phyloP scores from a whole-genome alignment of 2,888 invertebrate genomes.

The Drosophila eohydei region DNA sequence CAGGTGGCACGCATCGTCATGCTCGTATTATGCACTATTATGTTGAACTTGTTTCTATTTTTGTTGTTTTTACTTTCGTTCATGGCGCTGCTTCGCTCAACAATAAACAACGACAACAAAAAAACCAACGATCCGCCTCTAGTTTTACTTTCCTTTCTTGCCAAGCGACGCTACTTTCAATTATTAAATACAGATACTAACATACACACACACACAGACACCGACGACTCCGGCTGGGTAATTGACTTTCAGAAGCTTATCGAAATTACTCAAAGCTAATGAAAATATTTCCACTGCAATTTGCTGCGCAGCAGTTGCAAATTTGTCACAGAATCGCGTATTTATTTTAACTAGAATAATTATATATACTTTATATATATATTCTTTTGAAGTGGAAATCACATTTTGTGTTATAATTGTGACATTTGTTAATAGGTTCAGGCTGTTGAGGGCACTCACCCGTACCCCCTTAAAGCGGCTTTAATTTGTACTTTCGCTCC shows the following conservation, averaged over 20 bases:
- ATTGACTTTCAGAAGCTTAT: constrained; percentile 37
- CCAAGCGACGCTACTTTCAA: constrained; percentile 68
- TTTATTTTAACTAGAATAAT: constrained; percentile 47
- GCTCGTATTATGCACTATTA: constrained; percentile 62
- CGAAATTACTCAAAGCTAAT: constrained; percentile 27
- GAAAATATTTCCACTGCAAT: constrained; percentile 23
- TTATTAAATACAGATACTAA: constrained; percentile 57
- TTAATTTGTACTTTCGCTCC: constrained; percentile 53
- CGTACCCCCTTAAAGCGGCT: constrained; percentile 13
- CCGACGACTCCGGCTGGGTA: neutral
- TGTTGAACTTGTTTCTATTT: constrained; percentile 59
- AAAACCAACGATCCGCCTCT: constrained; percentile 56
- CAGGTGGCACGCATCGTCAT: constrained; percentile 27
- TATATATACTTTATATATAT: constrained; percentile 9
- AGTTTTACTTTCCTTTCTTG: constrained; percentile 77
- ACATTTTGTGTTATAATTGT: constrained; percentile 14
- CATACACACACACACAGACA: constrained; percentile 3
- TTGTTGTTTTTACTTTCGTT: constrained; percentile 78
- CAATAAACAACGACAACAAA: constrained; percentile 50
- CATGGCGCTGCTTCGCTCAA: constrained; percentile 42
- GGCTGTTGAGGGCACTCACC: constrained; percentile 15
- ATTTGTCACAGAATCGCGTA: constrained; percentile 42
- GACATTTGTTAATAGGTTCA: constrained; percentile 54
- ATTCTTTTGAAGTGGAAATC: constrained; percentile 6
- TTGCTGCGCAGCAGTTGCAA: constrained; percentile 39